phyloP scores from a whole-genome alignment of 2,113 vertebrate genomes.

The Oceanites oceanicus region DNA sequence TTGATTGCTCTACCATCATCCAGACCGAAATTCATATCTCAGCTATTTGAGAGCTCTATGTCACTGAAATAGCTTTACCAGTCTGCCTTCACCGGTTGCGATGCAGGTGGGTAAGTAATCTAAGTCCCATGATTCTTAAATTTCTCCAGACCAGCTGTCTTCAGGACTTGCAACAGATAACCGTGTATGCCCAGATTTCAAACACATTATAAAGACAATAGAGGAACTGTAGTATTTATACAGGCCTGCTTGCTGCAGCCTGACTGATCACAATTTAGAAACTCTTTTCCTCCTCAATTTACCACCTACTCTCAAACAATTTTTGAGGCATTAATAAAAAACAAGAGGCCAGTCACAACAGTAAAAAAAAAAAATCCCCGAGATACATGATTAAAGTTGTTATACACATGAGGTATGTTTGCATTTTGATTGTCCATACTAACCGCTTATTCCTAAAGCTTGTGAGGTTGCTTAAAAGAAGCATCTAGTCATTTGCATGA shows the following conservation, averaged over 20 bases:
- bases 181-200: fast-evolving
- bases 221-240: fast-evolving
- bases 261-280: background rate
- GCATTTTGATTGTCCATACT: background rate
- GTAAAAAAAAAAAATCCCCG: background rate
- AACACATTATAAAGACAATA: background rate
- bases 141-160: background rate
- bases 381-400: background rate
- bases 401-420: background rate
- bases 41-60: background rate
- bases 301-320: background rate
- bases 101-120: background rate
- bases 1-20: background rate
- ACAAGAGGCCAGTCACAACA: background rate
- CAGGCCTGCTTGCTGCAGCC: background rate
- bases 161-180: background rate
- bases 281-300: background rate
- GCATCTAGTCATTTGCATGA: background rate
- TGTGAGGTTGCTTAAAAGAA: background rate
- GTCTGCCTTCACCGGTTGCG: background rate
- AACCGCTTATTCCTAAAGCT: background rate
- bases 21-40: background rate
- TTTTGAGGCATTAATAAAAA: background rate
- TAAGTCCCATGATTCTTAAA: background rate
- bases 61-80: background rate